Base-by-base conservation (phyloP, 2,888 invertebrate species). In the Caenorhabditis sp. region DNA sequence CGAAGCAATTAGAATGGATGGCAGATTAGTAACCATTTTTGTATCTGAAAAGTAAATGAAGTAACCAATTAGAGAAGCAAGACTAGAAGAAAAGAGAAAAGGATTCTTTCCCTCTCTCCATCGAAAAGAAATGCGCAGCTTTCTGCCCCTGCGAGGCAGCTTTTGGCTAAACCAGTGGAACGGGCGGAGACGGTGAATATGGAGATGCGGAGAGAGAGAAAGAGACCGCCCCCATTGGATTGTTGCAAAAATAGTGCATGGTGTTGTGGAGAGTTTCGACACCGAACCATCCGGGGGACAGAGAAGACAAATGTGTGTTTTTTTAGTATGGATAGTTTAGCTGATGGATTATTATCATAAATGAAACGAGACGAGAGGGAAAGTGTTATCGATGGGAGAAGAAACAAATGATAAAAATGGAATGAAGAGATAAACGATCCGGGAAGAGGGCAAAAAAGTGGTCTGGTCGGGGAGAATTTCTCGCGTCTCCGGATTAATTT, bases 161-260 rank as follows among this genome's bases (percentile, higher is more conserved):
- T 63, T 69, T 47, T 74, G 80, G 80, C 69, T 69, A 80, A 80
- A 80, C 69, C 80, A 80, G 80, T 80, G 80, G 80, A 80, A 80
- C 80, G 80, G 63, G 69, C 66, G 72, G 70, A 58, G 66, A 76
- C 61, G 63, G 64, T 56, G 47, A 47, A 47, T 47, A 47, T 56
- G 64, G 64, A 49, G 38, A 54, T 54, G 61, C 38, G 61, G 51
- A 72, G 79, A 51, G 44, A 49, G 16, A 16, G 35, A 28, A 28
- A 63, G 31, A 41, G 47, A 59, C 68, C 76, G 76, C 76, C 68
- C 68, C 44, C 61, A 26, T 49, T 54, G 5, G 7, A 26, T 14
- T 77, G 75, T 76, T 76, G 70, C 79, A 79, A 79, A 49, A 70
- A 69, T 69, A 77, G 69, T 63, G 51, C 69, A 77, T 77, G 28